These are phyloP conservation scores for Prionailurus bengalensis DNA, from an alignment of 2,113 vertebrate species.

Conservation along the genomic window DNA sequence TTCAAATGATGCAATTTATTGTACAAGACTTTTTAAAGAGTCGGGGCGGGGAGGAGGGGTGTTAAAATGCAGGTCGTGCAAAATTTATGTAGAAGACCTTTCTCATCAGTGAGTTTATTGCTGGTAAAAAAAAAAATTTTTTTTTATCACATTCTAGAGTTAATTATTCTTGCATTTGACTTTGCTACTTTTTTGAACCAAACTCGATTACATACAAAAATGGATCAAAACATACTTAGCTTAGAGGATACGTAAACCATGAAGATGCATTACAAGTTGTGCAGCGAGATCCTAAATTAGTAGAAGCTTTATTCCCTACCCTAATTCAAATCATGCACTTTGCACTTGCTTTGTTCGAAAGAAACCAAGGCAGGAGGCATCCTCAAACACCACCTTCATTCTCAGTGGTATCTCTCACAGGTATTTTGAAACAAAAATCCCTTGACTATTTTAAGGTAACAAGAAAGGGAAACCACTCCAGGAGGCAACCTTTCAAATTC, in stretches of 20 bases:
- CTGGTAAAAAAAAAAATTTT: neutral
- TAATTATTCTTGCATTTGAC: conserved; percentile 40
- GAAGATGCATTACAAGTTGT: neutral
- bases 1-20: neutral
- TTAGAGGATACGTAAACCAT: neutral
- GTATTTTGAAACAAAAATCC: neutral
- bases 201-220: conserved; percentile 20
- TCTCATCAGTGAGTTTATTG: neutral
- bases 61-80: neutral
- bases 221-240: conserved; percentile 35
- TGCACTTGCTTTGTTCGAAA: conserved; percentile 11
- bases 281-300: neutral
- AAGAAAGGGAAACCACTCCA: conserved; percentile 41
- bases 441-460: conserved; percentile 45
- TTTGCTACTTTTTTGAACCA: conserved; percentile 41
- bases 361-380: neutral
- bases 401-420: neutral
- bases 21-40: conserved; percentile 38
- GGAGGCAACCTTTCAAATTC: conserved; percentile 48
- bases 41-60: neutral
- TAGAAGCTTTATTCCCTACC: neutral
- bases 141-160: neutral
- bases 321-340: neutral
- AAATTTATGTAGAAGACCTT: conserved; percentile 19
- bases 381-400: neutral